phyloP scores from a whole-genome alignment of 2,888 invertebrate genomes.

The Coleophora deauratella region DNA sequence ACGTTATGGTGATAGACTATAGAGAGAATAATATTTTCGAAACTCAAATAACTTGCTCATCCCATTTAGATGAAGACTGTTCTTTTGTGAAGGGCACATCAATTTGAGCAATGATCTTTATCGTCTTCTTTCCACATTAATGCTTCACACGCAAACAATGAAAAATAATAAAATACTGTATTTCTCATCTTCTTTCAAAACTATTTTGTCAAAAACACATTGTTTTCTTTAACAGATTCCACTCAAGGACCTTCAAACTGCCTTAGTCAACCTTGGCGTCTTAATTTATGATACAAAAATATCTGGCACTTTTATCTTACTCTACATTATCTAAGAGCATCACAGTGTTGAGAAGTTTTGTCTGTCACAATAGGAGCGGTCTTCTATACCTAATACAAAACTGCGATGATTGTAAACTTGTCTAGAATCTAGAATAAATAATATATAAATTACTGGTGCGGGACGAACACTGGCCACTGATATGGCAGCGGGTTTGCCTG shows the following conservation, averaged over 20 bases:
- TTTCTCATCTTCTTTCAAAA: not conserved
- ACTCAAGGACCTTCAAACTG: not conserved
- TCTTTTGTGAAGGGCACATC: conserved; percentile 11
- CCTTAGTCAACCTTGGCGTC: not conserved
- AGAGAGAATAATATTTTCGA: no score
- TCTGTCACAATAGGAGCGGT: not conserved
- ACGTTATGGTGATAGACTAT: no score
- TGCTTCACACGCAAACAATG: conserved; percentile 1
- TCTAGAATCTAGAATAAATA: conserved; percentile 15
- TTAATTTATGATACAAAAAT: conserved; percentile 12
- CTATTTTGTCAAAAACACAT: not conserved
- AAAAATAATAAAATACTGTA: not conserved
- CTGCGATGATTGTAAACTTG: conserved; percentile 9
- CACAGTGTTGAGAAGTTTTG: conserved; percentile 33
- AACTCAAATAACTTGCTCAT: no score
- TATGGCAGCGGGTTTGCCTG: conserved; percentile 47
- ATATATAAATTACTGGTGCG: conserved; percentile 37
- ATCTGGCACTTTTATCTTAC: conserved; percentile 64
- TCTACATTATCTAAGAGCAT: conserved; percentile 42
- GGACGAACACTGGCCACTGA: conserved; percentile 55
- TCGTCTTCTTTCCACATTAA: conserved; percentile 5
- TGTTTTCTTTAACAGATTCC: not conserved
- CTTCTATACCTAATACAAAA: conserved; percentile 3
- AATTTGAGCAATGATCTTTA: conserved; percentile 1
- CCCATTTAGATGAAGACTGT: no score